phyloP scores from a whole-genome alignment of 2,113 vertebrate genomes.

The Sitta europaea region DNA sequence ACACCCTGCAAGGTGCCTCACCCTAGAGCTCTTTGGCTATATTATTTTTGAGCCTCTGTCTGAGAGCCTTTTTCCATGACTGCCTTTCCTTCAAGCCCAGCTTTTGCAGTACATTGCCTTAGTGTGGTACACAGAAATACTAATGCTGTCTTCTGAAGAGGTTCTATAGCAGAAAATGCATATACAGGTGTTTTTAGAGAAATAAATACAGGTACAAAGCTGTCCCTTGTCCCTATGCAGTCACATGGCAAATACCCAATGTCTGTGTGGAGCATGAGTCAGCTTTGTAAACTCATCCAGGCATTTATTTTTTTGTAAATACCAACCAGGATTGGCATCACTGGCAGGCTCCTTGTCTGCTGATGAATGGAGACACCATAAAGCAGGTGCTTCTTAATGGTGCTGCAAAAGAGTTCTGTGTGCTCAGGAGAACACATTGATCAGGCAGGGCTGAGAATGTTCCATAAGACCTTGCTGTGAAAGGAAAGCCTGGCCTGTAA shows the following conservation, averaged over 20 bases:
- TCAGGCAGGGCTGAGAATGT: background rate
- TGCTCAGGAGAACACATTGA: background rate
- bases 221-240: background rate
- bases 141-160: background rate
- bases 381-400: background rate
- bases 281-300: background rate
- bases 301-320: background rate
- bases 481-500: background rate
- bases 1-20: background rate
- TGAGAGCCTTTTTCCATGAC: background rate
- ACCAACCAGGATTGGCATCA: background rate
- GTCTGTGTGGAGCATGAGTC: background rate
- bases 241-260: background rate
- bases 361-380: background rate
- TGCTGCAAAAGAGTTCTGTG: background rate
- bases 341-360: background rate
- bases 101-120: accelerated
- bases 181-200: background rate
- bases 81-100: background rate
- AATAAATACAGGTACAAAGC: background rate
- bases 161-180: background rate
- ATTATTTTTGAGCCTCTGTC: background rate
- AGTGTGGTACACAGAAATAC: background rate
- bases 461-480: background rate
- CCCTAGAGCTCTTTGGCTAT: background rate